Conservation (phyloP, 2,888 invertebrate species). For the Priocnemis perturbator region DNA sequence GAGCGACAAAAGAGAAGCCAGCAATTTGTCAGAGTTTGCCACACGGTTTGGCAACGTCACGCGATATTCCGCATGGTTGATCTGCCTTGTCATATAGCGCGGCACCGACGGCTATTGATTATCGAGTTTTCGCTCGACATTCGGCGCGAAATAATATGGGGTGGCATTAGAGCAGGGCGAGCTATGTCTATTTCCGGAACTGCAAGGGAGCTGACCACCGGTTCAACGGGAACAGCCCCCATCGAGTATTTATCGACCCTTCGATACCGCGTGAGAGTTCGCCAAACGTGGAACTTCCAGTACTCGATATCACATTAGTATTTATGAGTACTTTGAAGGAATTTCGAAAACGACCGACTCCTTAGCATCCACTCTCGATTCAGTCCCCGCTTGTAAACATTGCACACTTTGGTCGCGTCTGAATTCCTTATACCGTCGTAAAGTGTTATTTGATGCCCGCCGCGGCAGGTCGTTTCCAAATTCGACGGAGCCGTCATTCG, state of each 20-base stretch:
- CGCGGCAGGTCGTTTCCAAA: too few relatives aligned
- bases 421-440: not conserved
- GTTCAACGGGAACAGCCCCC: constrained; percentile 15
- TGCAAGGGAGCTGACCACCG: constrained; percentile 39
- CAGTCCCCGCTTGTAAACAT: not conserved
- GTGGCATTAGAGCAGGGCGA: constrained; percentile 33
- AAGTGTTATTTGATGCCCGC: too few relatives aligned
- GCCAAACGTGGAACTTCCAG: not conserved
- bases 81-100: constrained; percentile 17
- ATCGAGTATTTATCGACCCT: constrained; percentile 11
- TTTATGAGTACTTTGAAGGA: constrained; percentile 1
- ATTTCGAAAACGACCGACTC: not conserved
- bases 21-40: constrained; percentile 37
- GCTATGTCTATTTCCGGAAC: constrained; percentile 48
- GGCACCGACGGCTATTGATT: constrained; percentile 45
- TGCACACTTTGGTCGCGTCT: not conserved
- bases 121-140: constrained; percentile 43
- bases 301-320: not conserved
- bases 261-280: not conserved
- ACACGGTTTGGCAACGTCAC: constrained; percentile 30
- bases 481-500: too few relatives aligned
- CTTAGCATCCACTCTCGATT: constrained; percentile 14
- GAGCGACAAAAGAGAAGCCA: constrained; percentile 18
- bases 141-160: constrained; percentile 45
- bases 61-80: constrained; percentile 37